Evolutionary conservation across 2,113 vertebrate species (phyloP).

Genomic region (Lampris megalopsis): DNA sequence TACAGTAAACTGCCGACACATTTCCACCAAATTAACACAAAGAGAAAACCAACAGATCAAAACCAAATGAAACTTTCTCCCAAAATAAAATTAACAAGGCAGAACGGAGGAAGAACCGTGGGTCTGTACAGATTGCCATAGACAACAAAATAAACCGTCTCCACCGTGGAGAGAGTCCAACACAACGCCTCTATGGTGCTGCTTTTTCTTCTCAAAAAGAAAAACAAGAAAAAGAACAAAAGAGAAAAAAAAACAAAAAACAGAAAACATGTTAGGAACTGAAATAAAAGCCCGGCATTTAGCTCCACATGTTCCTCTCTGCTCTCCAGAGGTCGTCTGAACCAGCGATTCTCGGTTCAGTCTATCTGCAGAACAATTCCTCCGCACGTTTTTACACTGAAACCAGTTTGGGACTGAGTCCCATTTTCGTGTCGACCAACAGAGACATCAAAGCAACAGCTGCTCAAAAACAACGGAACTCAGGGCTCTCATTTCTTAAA

Average conservation of each 20-base stretch:
- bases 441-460: no score
- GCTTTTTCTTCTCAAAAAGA: constrained; percentile 71
- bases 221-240: constrained; percentile 81
- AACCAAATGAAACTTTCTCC: constrained; percentile 61
- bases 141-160: constrained; percentile 91
- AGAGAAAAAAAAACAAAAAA: constrained; percentile 76
- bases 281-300: constrained; percentile 79
- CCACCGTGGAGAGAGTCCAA: constrained; percentile 88
- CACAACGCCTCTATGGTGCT: constrained; percentile 69
- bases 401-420: constrained; percentile 39
- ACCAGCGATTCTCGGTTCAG: constrained; percentile 35
- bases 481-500: no score
- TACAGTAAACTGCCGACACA: constrained; percentile 89
- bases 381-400: constrained; percentile 2
- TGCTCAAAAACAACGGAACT: no score
- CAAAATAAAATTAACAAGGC: constrained; percentile 64
- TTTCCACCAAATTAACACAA: constrained; percentile 81
- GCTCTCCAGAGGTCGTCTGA: constrained; percentile 22
- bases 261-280: constrained; percentile 86
- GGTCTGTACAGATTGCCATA: constrained; percentile 92
- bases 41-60: background rate
- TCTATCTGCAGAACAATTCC: constrained; percentile 40
- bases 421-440: no score
- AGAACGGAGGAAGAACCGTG: constrained; percentile 81
- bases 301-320: constrained; percentile 58